Evolutionary conservation across 2,113 vertebrate species (phyloP), one percentile per base, ranked within the genome.

Genomic region (Pardalotus punctatus): DNA sequence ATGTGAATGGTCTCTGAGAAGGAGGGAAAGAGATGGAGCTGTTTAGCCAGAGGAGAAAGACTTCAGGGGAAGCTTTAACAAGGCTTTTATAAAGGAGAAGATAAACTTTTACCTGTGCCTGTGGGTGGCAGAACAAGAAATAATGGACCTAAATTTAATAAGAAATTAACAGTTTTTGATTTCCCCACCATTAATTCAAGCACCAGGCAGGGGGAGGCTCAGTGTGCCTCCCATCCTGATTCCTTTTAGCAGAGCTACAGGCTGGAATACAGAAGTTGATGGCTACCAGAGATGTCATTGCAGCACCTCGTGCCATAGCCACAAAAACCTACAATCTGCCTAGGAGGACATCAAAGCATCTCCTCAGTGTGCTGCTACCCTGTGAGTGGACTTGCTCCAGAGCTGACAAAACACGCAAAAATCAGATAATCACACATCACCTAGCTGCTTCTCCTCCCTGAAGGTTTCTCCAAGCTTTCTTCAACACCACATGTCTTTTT

Each of bases 141-240:
- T 6, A 3, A 11, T 22, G 16, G 36, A 28, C 10, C 23, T 27
- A 27, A 40, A 36, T 56, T 72, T 70, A 2, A 9, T 69, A 61
- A 51, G n/a, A 29, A 74, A 74, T 56, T 0, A 22, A 24, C 2
- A 17, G 2, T 19, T 58, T 82, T 79, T 80, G 8, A 35, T 73
- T 78, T 15, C 83, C 11, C 12, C 35, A 38, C 20, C 28, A 14
- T 45, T 53, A 35, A 10, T 13, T 81, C 33, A 58, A 45, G 36
- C 25, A 57, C 0, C 1, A 11, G 19, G 14, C 21, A 22, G 14
- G 3, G 9, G 1, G 14, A 56, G 35, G 20, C 16, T 86, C 56
- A 66, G 42, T 5, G 27, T 21, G 64, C 33, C 16, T 81, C 42
- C 40, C 16, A n/a, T 61, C 36, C 54, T n/a, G 17, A 24, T 31